These are phyloP conservation scores for Pseudopipra pipra DNA, from an alignment of 2,113 vertebrate genomes.

Conservation along the genomic window DNA sequence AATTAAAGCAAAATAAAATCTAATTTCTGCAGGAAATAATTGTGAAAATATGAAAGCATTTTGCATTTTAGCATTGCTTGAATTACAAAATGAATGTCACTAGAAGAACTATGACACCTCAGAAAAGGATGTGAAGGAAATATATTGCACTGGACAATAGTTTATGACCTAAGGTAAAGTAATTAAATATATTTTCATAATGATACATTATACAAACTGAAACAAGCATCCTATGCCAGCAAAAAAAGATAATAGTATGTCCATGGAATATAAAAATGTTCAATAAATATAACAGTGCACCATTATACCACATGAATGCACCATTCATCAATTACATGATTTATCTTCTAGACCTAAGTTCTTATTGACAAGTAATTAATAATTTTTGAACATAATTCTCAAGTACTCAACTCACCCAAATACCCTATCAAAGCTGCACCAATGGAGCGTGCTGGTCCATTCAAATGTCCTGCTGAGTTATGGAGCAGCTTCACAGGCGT, in stretches of 20 bases:
- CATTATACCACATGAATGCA: background rate
- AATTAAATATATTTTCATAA: background rate
- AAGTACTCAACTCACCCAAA: constrained; percentile 79
- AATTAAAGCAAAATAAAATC: background rate
- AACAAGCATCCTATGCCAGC: background rate
- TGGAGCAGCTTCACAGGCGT: constrained; percentile 94
- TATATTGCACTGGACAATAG: background rate
- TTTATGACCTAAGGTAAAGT: background rate
- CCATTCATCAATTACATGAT: background rate
- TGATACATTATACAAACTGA: background rate
- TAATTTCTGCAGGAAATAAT: background rate
- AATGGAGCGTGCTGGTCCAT: constrained; percentile 89
- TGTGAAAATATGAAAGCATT: background rate
- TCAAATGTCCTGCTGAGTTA: constrained; percentile 94
- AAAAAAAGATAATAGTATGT: background rate
- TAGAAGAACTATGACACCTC: background rate
- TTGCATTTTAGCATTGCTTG: background rate
- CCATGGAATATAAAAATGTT: background rate
- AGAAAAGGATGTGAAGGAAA: background rate
- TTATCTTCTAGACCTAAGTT: background rate
- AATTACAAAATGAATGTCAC: background rate
- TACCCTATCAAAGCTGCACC: constrained; percentile 96
- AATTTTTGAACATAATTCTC: background rate
- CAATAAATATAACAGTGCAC: background rate
- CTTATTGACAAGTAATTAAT: background rate